Percentiles rank a stretch among this genome's conserved stretches.
Evolutionary conservation across 2,113 vertebrate genomes (phyloP).

Genomic region (Xiphophorus couchianus): DNA sequence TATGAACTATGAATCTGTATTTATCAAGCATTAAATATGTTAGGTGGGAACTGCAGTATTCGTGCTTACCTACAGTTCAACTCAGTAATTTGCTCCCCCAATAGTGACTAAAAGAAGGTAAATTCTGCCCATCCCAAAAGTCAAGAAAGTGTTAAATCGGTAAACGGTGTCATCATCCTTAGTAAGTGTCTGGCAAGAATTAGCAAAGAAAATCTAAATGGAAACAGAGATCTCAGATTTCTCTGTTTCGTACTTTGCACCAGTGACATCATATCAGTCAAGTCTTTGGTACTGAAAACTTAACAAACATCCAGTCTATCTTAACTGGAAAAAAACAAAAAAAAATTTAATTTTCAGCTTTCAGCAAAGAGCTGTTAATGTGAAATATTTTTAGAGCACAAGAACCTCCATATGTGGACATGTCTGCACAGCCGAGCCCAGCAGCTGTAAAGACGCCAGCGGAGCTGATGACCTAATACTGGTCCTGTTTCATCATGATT

Average conservation of each 20-base stretch:
- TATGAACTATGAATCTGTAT: too few relatives aligned
- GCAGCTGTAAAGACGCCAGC: slow-evolving; percentile 68
- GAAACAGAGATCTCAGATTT: background rate
- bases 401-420: slow-evolving; percentile 76
- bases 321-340: background rate
- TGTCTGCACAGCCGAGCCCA: slow-evolving; percentile 67
- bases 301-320: slow-evolving; percentile 1
- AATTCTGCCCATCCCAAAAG: background rate
- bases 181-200: background rate
- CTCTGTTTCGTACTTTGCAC: background rate
- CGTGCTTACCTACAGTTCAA: too few relatives aligned
- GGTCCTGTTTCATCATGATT: slow-evolving; percentile 73
- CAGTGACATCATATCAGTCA: background rate
- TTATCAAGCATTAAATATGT: too few relatives aligned
- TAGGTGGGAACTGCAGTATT: too few relatives aligned
- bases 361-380: slow-evolving; percentile 24
- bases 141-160: background rate
- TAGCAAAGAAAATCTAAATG: background rate
- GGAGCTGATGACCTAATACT: slow-evolving; percentile 73
- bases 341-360: slow-evolving; percentile 32
- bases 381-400: slow-evolving; percentile 49
- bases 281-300: background rate
- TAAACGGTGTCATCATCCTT: background rate
- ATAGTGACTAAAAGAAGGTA: too few relatives aligned
- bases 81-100: too few relatives aligned